Conservation (phyloP, 37 sponge, comb jelly and placozoan species). For the Corticium candelabrum region DNA sequence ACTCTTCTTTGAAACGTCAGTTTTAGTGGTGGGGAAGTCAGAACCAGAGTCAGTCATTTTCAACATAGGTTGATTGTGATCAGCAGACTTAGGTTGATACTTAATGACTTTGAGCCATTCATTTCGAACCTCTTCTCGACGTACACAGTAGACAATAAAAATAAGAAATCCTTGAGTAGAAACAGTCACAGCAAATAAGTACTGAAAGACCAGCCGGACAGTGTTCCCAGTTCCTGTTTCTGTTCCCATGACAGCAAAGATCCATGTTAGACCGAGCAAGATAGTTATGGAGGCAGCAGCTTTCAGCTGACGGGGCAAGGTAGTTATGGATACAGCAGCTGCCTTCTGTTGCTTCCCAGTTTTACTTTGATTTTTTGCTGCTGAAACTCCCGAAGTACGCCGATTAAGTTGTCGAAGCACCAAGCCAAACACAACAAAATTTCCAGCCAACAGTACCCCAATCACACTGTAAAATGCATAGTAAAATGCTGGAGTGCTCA, state of each 20-base stretch:
- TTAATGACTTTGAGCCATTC: too few relatives aligned
- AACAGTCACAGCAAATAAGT: background rate
- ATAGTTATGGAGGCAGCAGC: background rate
- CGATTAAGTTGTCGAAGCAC: background rate
- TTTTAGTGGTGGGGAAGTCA: too few relatives aligned
- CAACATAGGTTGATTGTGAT: too few relatives aligned
- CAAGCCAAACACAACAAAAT: background rate
- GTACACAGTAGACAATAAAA: slow-evolving; percentile 58
- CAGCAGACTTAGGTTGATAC: too few relatives aligned
- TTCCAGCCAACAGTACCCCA: background rate
- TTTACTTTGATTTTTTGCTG: too few relatives aligned
- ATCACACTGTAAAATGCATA: background rate
- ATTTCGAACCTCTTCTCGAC: slow-evolving; percentile 46
- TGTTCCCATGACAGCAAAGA: background rate
- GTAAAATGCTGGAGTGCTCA: background rate
- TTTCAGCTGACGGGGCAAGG: background rate
- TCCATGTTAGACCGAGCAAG: background rate
- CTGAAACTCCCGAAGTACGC: background rate
- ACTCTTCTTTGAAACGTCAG: too few relatives aligned
- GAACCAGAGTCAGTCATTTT: too few relatives aligned
- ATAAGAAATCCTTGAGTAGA: slow-evolving; percentile 57
- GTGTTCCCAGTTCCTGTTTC: background rate
- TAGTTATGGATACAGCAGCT: background rate
- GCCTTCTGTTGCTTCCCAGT: background rate
- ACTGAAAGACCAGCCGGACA: background rate